Evolutionary conservation across 2,888 invertebrate genomes (phyloP), one percentile per base, ranked within the genome.

Genomic region (Pomacea canaliculata): DNA sequence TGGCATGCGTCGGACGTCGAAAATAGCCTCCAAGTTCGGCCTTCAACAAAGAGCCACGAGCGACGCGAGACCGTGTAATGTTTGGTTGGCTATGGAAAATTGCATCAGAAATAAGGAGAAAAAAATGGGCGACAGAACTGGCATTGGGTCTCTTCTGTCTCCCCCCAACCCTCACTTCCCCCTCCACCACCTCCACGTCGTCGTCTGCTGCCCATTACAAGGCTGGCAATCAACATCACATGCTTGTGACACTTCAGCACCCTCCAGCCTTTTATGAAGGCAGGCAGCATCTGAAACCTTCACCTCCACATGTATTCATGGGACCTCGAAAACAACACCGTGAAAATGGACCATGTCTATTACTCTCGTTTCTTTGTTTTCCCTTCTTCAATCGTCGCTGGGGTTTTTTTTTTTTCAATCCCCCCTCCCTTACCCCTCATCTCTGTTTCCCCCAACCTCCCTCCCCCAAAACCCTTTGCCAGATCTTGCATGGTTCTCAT

Each of bases 1-100:
- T 23, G 72, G 72, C 72, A 65, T 66, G 72, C 65, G 72, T 72
- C 66, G 49, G 72, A 66, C 49, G 73, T 13, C 9, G 59, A 67
- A 73, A 73, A 63, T 59, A 13, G 67, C 59, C 73, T n/a, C 59
- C 18, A 37, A 51, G 66, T 56, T 51, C 18, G 46, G 18, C 8
- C 71, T 62, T 60, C 65, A 23, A 72, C 65, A 65, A 65, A 71
- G 70, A 59, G n/a, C 37, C 9, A 49, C 19, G 27, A 18, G 62
- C 12, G 51, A 18, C 46, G 63, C 60, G 71, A 27, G 59, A 18
- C 67, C n/a, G 9, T 73, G 73, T 73, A 67, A 73, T 66, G 67
- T 67, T 60, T 71, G 71, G 71, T 71, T 71, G 27, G 60, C 71
- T 56, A 49, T 59, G 18, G 70, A 62, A 71, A 70, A 70, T 59